These are phyloP conservation scores for Hedya salicella DNA, from an alignment of 2,888 invertebrate species.

Conservation along the genomic window DNA sequence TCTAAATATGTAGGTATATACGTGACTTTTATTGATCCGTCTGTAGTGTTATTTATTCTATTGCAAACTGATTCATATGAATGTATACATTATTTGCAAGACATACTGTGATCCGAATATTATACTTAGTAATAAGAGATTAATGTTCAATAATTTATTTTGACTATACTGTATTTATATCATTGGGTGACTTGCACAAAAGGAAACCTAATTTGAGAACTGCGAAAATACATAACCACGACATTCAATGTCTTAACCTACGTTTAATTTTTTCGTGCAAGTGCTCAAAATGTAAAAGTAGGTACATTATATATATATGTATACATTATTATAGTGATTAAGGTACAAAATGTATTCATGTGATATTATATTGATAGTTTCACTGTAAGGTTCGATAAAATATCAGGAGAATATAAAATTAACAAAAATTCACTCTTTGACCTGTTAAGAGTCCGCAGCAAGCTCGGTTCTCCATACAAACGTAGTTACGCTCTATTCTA, in stretches of 20 bases:
- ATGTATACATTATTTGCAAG: not conserved
- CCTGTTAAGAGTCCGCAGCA: too few relatives aligned
- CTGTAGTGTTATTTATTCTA: not conserved
- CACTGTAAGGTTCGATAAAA: not conserved
- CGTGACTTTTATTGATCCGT: not conserved
- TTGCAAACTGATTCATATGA: not conserved
- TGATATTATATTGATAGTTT: slow-evolving; percentile 16
- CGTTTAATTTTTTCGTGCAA: not conserved
- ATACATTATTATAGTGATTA: slow-evolving; percentile 17
- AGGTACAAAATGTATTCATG: slow-evolving; percentile 38
- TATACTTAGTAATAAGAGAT: slow-evolving; percentile 8
- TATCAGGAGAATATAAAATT: not conserved
- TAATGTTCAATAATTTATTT: slow-evolving; percentile 14
- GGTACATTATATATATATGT: not conserved
- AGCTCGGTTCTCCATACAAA: too few relatives aligned
- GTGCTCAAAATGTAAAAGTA: not conserved
- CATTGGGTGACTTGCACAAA: not conserved
- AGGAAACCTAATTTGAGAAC: not conserved
- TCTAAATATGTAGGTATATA: not conserved
- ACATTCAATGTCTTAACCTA: not conserved
- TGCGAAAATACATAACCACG: not conserved
- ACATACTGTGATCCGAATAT: slow-evolving; percentile 23
- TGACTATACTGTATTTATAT: not conserved
- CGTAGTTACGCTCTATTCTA: too few relatives aligned
- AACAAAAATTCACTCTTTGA: not conserved